phyloP scores from a whole-genome alignment of 2,113 vertebrate species.

The Nothocercus julius region DNA sequence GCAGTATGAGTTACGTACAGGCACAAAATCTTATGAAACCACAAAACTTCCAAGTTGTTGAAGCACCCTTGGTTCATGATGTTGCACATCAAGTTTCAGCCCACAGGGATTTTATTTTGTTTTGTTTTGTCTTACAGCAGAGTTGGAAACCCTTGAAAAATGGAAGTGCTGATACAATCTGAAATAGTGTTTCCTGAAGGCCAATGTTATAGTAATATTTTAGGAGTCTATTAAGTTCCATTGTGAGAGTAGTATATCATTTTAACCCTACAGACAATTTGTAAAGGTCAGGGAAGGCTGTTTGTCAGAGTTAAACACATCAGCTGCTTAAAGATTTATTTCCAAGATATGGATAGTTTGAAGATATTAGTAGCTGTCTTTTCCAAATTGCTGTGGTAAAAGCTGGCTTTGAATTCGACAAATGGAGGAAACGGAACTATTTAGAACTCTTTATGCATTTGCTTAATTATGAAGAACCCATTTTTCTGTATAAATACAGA shows the following conservation, averaged over 20 bases:
- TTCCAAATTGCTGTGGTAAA: neutral
- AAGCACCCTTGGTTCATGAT: neutral
- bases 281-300: slow-evolving; percentile 46
- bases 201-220: slow-evolving; percentile 20
- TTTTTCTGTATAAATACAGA: neutral
- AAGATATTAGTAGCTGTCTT: neutral
- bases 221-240: slow-evolving; percentile 43
- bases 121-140: slow-evolving; percentile 14
- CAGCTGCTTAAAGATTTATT: slow-evolving; percentile 45
- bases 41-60: neutral
- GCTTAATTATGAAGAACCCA: neutral
- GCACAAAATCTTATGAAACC: neutral
- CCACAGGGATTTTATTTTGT: neutral
- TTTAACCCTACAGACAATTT: slow-evolving; percentile 56
- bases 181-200: slow-evolving; percentile 64
- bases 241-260: slow-evolving; percentile 63
- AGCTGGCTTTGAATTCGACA: neutral
- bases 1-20: neutral
- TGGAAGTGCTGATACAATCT: slow-evolving; percentile 57
- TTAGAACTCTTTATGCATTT: neutral
- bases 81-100: neutral
- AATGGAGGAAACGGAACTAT: neutral
- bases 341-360: slow-evolving; percentile 1
- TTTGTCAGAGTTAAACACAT: slow-evolving; percentile 56
- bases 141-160: slow-evolving; percentile 52